phyloP scores from a whole-genome alignment of 1,140 invertebrate species.

The Bombus superbus region DNA sequence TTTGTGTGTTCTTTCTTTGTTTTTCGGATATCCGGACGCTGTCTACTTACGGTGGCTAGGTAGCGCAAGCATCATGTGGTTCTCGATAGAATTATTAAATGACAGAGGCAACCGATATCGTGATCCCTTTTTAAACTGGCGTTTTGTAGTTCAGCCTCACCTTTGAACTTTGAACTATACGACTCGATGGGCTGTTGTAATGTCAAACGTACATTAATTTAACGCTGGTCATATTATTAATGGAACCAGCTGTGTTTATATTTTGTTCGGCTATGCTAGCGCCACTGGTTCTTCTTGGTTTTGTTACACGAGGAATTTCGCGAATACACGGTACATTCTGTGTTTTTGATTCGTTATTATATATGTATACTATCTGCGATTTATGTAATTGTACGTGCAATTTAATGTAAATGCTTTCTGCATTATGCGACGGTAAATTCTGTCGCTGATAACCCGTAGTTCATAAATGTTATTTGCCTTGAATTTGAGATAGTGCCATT shows the following conservation, averaged over 20 bases:
- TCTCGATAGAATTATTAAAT: neutral
- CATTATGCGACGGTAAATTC: neutral
- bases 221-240: neutral
- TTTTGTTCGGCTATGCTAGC: no score
- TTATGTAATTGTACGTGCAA: neutral
- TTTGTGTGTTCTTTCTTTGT: neutral
- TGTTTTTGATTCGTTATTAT: neutral
- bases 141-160: neutral
- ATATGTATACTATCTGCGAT: neutral
- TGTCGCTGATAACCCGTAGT: slow-evolving; percentile 38
- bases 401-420: neutral
- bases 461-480: neutral
- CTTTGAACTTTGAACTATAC: slow-evolving; percentile 27
- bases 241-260: neutral
- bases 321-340: no score
- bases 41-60: neutral
- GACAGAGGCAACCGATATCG: neutral
- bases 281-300: neutral
- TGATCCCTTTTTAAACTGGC: slow-evolving; percentile 7
- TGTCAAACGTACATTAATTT: slow-evolving; percentile 4
- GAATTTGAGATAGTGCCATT: neutral
- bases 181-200: neutral
- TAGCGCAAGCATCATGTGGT: neutral
- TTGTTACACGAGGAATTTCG: neutral
- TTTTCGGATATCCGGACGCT: neutral